These are phyloP conservation scores for Acronicta alni DNA, from an alignment of 2,888 invertebrate genomes.

Conservation along the genomic window DNA sequence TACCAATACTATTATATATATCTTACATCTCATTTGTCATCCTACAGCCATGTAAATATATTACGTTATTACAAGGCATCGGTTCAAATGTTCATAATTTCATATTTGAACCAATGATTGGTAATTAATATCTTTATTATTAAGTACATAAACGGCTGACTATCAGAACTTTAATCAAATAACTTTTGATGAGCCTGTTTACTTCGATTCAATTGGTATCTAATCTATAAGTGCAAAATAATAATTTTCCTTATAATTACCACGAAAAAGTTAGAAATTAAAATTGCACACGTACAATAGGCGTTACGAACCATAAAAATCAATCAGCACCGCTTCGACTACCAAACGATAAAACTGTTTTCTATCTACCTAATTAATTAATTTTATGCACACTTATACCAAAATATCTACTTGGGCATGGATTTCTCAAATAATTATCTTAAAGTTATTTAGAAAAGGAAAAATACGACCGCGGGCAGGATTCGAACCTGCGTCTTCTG, in stretches of 20 bases:
- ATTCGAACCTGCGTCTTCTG: too few species aligned
- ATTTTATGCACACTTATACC: not conserved
- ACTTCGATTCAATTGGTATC: constrained; percentile 2
- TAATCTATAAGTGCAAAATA: not conserved
- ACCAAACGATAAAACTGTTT: constrained; percentile 13
- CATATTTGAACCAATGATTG: constrained; percentile 19
- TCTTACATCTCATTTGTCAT: constrained; percentile 23
- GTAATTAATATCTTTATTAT: constrained; percentile 13
- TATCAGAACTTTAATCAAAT: constrained; percentile 20
- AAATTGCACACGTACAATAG: not conserved
- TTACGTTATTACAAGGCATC: constrained; percentile 20
- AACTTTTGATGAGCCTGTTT: constrained; percentile 8
- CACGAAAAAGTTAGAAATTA: constrained; percentile 16
- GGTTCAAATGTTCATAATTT: constrained; percentile 3
- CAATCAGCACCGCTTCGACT: constrained; percentile 19
- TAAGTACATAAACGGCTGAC: constrained; percentile 4
- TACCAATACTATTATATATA: not conserved
- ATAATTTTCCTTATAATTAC: constrained; percentile 4
- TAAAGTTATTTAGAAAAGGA: too few species aligned
- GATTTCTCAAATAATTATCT: too few species aligned
- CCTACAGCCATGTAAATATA: constrained; percentile 5
- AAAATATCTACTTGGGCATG: not conserved
- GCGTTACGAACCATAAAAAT: constrained; percentile 20
- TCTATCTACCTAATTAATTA: constrained; percentile 9
- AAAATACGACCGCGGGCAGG: too few species aligned